A percentile compares a stretch with the other conserved stretches of the same genome.
phyloP scores from a whole-genome alignment of 2,888 invertebrate genomes.

The Harpalus rubripes region DNA sequence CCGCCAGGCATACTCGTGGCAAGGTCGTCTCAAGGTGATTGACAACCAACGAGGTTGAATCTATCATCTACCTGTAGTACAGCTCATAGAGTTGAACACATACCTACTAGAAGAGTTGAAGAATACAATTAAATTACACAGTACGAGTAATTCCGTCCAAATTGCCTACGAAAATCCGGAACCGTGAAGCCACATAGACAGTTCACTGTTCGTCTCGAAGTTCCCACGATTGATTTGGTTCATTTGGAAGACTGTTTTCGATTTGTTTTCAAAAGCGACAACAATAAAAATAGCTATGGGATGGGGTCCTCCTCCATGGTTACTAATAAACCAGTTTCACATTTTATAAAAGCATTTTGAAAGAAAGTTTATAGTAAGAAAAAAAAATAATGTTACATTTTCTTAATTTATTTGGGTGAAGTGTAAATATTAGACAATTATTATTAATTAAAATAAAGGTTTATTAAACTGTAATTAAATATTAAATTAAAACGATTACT shows the following conservation, averaged over 20 bases:
- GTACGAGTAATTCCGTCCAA: not conserved
- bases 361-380: no score
- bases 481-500: no score
- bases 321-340: no score
- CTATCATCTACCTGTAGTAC: not conserved
- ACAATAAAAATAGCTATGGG: not conserved
- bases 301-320: no score
- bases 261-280: no score
- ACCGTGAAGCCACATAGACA: not conserved
- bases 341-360: no score
- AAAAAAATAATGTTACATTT: no score
- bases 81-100: no score
- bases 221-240: not conserved
- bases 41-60: not conserved
- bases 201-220: not conserved
- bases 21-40: slow-evolving; percentile 52
- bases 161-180: not conserved
- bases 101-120: not conserved
- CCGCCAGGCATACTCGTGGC: slow-evolving; percentile 34
- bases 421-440: no score
- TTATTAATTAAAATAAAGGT: no score
- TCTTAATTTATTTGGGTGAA: no score
- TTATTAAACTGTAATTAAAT: no score
- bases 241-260: not conserved
- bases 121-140: not conserved